Conservation (phyloP, 1,140 invertebrate species). For the Drosophila bifasciata region DNA sequence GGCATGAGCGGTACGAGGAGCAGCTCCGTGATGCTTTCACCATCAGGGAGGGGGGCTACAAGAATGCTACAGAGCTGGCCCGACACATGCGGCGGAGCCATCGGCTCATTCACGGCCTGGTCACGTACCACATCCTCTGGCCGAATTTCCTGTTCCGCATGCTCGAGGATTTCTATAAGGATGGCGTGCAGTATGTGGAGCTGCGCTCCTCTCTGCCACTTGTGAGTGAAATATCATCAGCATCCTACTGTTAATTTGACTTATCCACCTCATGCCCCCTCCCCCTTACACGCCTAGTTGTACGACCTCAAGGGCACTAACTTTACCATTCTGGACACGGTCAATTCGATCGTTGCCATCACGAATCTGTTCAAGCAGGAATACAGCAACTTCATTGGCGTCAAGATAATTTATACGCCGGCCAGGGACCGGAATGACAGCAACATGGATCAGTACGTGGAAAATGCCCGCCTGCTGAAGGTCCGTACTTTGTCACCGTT, state of each 20-base stretch:
- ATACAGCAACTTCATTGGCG: conserved; percentile 88
- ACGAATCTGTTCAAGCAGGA: conserved; percentile 85
- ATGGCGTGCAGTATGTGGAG: conserved; percentile 92
- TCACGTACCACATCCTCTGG: conserved; percentile 89
- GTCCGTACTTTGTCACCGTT: conserved; percentile 20
- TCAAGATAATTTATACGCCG: conserved; percentile 89
- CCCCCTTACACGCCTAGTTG: conserved; percentile 79
- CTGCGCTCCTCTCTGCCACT: conserved; percentile 86
- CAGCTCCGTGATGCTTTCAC: conserved; percentile 20
- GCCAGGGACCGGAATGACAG: conserved; percentile 77
- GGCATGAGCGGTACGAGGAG: neutral
- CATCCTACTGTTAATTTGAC: neutral
- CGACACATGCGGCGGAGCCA: conserved; percentile 88
- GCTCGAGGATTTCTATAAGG: conserved; percentile 88
- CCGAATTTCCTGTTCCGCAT: conserved; percentile 88
- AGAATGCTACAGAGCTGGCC: conserved; percentile 87
- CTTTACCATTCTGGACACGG: conserved; percentile 85
- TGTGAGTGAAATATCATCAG: conserved; percentile 65
- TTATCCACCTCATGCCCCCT: too few relatives aligned
- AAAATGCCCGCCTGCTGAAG: conserved; percentile 55
- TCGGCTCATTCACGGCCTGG: conserved; percentile 85
- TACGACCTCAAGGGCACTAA: conserved; percentile 87
- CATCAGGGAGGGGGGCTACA: conserved; percentile 83
- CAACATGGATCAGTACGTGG: conserved; percentile 84
- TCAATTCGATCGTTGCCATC: conserved; percentile 85